Evolutionary conservation across 1,140 invertebrate species (phyloP).

Genomic region (Drosophila ananassae): DNA sequence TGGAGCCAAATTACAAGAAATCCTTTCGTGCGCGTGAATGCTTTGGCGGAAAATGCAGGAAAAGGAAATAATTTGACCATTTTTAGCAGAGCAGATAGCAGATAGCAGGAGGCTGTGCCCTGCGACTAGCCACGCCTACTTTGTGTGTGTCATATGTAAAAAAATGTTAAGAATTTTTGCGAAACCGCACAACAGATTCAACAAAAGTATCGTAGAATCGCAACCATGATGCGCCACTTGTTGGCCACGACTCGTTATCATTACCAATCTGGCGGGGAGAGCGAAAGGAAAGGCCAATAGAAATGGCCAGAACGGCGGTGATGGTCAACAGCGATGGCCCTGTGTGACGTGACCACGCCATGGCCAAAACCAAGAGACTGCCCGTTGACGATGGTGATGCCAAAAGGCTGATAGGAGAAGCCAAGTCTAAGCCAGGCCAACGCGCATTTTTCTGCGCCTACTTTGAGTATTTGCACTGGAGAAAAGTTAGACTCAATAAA

Average conservation of each 20-base stretch:
- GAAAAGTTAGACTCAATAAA: neutral
- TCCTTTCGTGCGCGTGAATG: slow-evolving; percentile 82
- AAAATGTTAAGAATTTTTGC: slow-evolving; percentile 67
- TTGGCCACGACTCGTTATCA: slow-evolving; percentile 78
- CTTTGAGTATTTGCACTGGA: slow-evolving; percentile 46
- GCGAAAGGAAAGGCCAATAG: slow-evolving; percentile 4
- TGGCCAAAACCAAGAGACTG: slow-evolving; percentile 39
- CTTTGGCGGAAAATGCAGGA: slow-evolving; percentile 78
- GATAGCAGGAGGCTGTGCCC: slow-evolving; percentile 10
- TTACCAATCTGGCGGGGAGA: slow-evolving; percentile 56
- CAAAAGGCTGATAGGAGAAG: slow-evolving; percentile 74
- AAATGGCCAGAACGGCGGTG: slow-evolving; percentile 48
- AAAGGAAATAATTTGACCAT: slow-evolving; percentile 83
- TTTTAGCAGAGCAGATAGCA: slow-evolving; percentile 52
- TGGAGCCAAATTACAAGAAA: slow-evolving; percentile 78
- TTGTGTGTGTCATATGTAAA: slow-evolving; percentile 65
- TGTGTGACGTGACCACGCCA: slow-evolving; percentile 76
- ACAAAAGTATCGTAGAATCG: slow-evolving; percentile 22
- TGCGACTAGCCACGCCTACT: slow-evolving; percentile 16
- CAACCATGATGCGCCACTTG: slow-evolving; percentile 69
- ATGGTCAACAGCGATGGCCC: slow-evolving; percentile 78
- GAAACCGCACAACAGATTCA: slow-evolving; percentile 57
- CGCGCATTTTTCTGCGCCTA: slow-evolving; percentile 73
- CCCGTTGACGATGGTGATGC: slow-evolving; percentile 57
- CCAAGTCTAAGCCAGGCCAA: slow-evolving; percentile 45